Base-by-base conservation (phyloP, 2,113 vertebrate species). In the Ahaetulla prasina region DNA sequence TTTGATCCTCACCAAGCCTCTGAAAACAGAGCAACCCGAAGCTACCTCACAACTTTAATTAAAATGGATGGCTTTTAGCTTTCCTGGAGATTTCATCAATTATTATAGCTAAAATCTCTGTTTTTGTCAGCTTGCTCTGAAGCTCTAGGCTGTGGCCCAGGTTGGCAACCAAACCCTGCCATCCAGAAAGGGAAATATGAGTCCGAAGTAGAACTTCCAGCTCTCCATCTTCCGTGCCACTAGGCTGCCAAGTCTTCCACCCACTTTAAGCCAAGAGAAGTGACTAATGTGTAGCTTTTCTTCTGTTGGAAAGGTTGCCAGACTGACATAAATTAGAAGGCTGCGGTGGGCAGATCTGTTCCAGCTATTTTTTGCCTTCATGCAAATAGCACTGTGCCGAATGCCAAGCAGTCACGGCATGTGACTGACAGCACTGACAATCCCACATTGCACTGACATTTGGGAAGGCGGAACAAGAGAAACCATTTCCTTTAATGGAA, bases 321-420 rank as follows among this genome's bases (percentile, higher is more conserved):
- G 96, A 60, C 94, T 97, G 97, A 96, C 95, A 95, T 93, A 96
- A 97, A 97, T 96, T 95, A 94, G 94, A 96, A 96, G 94, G 93
- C 96, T 96, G 96, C 94, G 94, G 95, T n/a, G 1, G 96, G 95
- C 95, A 97, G 96, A 95, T 97, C 96, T 97, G 95, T 95, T 96
- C 95, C 95, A 93, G 92, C 95, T 97, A 96, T 95, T 96, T 92
- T 96, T 93, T 97, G 92, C 94, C 96, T 96, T 94, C 92, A 96
- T 97, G 97, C 96, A 96, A 96, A 97, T 96, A 93, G 88, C 94
- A 88, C 90, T 92, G 50, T 92, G 94, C 96, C 94, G 94, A 95
- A 96, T 1, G 6, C 93, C 91, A 92, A 91, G 94, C 91, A 92
- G 94, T 93, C 94, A 95, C 94, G 93, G 94, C 94, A 92, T 96